Evolutionary conservation across 2,888 invertebrate species (phyloP).

Genomic region (Epinotia demarniana): DNA sequence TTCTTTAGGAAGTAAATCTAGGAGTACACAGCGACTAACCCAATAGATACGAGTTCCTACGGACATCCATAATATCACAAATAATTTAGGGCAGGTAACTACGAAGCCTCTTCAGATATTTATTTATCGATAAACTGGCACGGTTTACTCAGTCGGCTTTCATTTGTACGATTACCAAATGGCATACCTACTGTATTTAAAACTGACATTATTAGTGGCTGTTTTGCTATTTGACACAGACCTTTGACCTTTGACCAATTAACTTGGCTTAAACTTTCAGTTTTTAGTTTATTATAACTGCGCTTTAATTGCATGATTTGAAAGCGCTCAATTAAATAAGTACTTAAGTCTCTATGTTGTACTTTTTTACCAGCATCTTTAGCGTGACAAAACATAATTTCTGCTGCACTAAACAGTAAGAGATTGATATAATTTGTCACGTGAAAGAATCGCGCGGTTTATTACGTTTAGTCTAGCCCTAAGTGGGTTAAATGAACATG

Average conservation of each 20-base stretch:
- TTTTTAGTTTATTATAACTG: not conserved
- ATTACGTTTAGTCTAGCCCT: too few relatives aligned
- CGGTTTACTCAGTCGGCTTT: constrained; percentile 46
- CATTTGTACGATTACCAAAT: constrained; percentile 1
- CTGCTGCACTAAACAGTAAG: not conserved
- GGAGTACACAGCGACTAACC: constrained; percentile 51
- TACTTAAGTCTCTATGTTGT: constrained; percentile 24
- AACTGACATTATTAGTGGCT: not conserved
- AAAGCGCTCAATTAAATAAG: not conserved
- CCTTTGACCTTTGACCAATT: too few relatives aligned
- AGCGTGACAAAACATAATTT: not conserved
- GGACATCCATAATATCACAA: constrained; percentile 77
- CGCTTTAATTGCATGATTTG: not conserved
- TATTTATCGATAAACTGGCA: constrained; percentile 50
- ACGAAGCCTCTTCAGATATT: constrained; percentile 70
- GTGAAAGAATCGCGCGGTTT: not conserved
- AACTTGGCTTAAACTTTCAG: not conserved
- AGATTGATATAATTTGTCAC: not conserved
- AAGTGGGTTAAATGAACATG: not conserved
- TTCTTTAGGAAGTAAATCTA: constrained; percentile 27
- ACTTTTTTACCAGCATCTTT: constrained; percentile 13
- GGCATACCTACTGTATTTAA: not conserved
- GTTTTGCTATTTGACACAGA: not conserved
- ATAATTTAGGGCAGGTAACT: constrained; percentile 80
- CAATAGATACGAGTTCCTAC: constrained; percentile 50